Conservation (phyloP, 2,888 invertebrate species). For the Hirtodrosophila histrioides region DNA sequence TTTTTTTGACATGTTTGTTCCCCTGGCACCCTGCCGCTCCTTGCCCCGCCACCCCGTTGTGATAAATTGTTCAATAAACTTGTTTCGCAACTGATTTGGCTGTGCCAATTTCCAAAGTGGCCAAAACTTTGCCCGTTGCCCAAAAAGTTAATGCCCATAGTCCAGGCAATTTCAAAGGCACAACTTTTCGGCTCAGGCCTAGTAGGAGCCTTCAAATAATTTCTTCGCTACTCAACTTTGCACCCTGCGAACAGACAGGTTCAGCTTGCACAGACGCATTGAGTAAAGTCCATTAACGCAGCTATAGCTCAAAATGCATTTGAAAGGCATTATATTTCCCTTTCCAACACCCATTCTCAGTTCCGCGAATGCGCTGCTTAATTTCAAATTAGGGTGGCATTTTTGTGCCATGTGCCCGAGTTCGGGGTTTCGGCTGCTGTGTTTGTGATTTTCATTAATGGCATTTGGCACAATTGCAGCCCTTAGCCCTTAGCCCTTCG, state of each 20-base stretch:
- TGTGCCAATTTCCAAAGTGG: slow-evolving; percentile 54
- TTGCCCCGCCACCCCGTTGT: slow-evolving; percentile 22
- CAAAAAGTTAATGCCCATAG: slow-evolving; percentile 58
- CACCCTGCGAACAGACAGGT: background rate
- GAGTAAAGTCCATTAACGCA: slow-evolving; percentile 38
- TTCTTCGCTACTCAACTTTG: slow-evolving; percentile 39
- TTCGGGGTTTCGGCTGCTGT: slow-evolving; percentile 25
- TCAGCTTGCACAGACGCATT: too few species aligned
- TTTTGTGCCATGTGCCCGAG: slow-evolving; percentile 59
- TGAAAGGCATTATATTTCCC: slow-evolving; percentile 24
- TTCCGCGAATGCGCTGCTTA: slow-evolving; percentile 44
- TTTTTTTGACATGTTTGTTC: slow-evolving; percentile 52
- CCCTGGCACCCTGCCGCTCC: background rate
- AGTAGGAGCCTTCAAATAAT: slow-evolving; percentile 33
- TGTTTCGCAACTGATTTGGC: slow-evolving; percentile 74
- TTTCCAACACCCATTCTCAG: background rate
- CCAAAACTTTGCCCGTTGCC: slow-evolving; percentile 37
- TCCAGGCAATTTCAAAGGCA: slow-evolving; percentile 5
- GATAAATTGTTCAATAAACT: slow-evolving; percentile 76
- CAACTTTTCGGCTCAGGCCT: slow-evolving; percentile 13
- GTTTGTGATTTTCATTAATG: slow-evolving; percentile 75
- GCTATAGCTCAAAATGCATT: slow-evolving; percentile 44
- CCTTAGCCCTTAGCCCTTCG: slow-evolving; percentile 10
- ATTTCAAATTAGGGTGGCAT: slow-evolving; percentile 73
- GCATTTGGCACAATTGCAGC: slow-evolving; percentile 67